Evolutionary conservation across 2,888 invertebrate genomes (phyloP).

Genomic region (Coecobrya sp.): DNA sequence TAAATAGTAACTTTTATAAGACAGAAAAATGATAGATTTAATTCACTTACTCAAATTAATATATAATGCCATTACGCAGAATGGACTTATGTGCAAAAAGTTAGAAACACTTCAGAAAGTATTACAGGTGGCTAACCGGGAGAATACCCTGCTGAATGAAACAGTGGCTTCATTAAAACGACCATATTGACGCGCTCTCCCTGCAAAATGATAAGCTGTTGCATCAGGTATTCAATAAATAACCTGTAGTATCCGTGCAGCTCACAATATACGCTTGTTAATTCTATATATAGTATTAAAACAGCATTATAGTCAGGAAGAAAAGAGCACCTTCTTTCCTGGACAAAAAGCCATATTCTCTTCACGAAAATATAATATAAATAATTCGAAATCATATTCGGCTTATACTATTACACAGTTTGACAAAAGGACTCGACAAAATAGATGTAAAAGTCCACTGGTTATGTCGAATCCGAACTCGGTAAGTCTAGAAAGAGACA

Average conservation of each 20-base stretch:
- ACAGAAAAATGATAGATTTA: no score
- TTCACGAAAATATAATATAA: conserved; percentile 20
- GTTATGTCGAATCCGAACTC: conserved; percentile 45
- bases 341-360: not conserved
- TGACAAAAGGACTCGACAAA: conserved; percentile 16
- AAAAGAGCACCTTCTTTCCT: not conserved
- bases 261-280: not conserved
- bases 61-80: conserved; percentile 59
- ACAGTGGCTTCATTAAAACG: conserved; percentile 61
- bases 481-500: conserved; percentile 25
- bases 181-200: conserved; percentile 61
- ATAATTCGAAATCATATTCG: not conserved
- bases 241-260: no score
- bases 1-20: no score
- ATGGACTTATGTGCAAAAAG: conserved; percentile 67
- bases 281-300: not conserved
- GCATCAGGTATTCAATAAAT: conserved; percentile 58
- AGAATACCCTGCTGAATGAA: conserved; percentile 67
- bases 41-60: no score
- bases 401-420: conserved; percentile 25
- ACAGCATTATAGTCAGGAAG: not conserved
- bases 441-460: conserved; percentile 29
- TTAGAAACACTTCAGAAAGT: conserved; percentile 26
- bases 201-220: conserved; percentile 74
- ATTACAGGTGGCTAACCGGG: conserved; percentile 27